Evolutionary conservation across 2,113 vertebrate genomes (phyloP).

Genomic region (Psittacara wagleri): DNA sequence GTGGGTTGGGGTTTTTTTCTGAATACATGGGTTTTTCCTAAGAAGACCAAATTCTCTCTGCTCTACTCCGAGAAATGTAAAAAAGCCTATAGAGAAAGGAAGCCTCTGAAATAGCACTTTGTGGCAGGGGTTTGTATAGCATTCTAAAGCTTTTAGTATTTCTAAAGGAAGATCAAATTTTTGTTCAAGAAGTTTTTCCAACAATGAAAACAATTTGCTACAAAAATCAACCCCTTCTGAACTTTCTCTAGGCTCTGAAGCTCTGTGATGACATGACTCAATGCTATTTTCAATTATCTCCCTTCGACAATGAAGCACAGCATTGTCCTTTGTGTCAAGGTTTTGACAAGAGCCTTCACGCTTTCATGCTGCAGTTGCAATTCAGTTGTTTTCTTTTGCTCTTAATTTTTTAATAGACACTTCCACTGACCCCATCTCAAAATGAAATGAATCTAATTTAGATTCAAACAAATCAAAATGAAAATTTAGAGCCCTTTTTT

Average conservation of each 20-base stretch:
- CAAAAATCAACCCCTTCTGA: not conserved
- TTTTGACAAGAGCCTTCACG: not conserved
- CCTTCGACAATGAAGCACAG: constrained; percentile 13
- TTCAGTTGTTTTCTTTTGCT: constrained; percentile 7
- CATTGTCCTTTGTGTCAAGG: not conserved
- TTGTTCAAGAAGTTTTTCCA: not conserved
- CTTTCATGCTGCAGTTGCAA: not conserved
- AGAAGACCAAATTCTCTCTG: not conserved
- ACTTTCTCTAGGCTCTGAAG: not conserved
- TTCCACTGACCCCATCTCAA: not conserved
- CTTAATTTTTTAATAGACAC: constrained; percentile 33
- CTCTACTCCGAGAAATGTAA: not conserved
- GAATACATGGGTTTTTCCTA: not conserved
- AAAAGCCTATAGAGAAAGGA: not conserved
- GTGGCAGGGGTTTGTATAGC: not conserved
- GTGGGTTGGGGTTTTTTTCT: fast-evolving
- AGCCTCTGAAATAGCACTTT: not conserved
- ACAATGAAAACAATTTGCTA: constrained; percentile 23
- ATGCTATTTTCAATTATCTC: constrained; percentile 20
- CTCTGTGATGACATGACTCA: not conserved
- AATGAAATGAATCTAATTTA: not conserved
- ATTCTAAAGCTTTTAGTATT: constrained; percentile 6
- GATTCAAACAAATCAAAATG: not conserved
- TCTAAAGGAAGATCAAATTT: constrained; percentile 34
- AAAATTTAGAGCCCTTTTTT: not conserved